phyloP scores from a whole-genome alignment of 2,888 invertebrate genomes.

The Agelastica alni region DNA sequence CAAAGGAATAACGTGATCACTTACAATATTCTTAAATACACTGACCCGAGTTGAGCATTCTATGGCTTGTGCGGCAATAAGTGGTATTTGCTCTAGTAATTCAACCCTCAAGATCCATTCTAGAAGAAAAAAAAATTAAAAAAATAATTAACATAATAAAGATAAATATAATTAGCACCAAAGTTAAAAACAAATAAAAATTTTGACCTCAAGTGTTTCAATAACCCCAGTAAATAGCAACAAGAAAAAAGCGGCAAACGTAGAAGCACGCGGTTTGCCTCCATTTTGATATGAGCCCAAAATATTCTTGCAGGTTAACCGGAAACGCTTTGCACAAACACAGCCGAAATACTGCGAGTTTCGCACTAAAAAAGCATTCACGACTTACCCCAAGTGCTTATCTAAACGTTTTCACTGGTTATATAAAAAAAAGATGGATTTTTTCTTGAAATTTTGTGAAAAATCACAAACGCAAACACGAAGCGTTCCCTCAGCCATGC shows the following conservation, averaged over 20 bases:
- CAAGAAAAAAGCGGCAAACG: constrained; percentile 46
- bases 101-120: constrained; percentile 66
- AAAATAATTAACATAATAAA: constrained; percentile 18
- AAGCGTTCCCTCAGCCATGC: constrained; percentile 49
- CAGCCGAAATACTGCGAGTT: constrained; percentile 24
- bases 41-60: constrained; percentile 57
- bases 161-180: constrained; percentile 15
- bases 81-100: constrained; percentile 69
- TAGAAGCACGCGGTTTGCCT: constrained; percentile 56
- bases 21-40: constrained; percentile 59
- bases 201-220: constrained; percentile 24
- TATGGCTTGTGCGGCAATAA: constrained; percentile 66
- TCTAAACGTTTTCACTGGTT: constrained; percentile 30
- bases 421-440: constrained; percentile 35
- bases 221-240: constrained; percentile 28
- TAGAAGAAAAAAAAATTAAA: constrained; percentile 51
- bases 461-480: constrained; percentile 40
- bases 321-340: constrained; percentile 49
- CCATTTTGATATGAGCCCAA: constrained; percentile 55
- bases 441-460: constrained; percentile 40
- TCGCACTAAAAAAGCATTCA: constrained; percentile 30
- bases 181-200: constrained; percentile 17
- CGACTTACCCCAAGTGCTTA: constrained; percentile 34
- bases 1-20: constrained; percentile 65
- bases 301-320: constrained; percentile 56